Percentiles rank a stretch among this genome's conserved stretches.
These are phyloP conservation scores for Psilopsiagon aurifrons DNA, from an alignment of 2,113 vertebrate species.

Conservation along the genomic window DNA sequence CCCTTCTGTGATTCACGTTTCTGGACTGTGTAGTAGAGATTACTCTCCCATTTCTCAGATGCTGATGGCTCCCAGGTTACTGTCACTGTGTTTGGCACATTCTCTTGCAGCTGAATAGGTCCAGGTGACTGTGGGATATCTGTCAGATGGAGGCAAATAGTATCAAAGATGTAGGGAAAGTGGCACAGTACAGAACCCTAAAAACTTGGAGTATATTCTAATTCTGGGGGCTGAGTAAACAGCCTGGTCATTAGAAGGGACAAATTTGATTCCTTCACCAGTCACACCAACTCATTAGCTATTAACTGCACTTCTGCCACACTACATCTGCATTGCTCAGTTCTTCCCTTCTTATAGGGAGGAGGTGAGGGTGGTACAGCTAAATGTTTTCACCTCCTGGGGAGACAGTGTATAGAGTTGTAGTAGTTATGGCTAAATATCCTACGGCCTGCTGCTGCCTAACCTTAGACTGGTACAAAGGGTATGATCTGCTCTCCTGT, in stretches of 20 bases:
- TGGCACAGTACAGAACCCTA: neutral
- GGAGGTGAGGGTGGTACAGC: neutral
- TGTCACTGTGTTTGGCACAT: constrained; percentile 87
- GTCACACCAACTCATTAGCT: neutral
- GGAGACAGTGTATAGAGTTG: neutral
- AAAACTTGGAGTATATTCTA: neutral
- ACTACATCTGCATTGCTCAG: neutral
- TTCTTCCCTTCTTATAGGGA: neutral
- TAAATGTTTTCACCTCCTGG: neutral
- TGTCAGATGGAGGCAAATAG: constrained; percentile 46
- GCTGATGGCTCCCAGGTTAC: constrained; percentile 85
- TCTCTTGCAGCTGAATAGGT: constrained; percentile 81
- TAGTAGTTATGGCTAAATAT: neutral
- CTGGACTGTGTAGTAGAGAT: constrained; percentile 84
- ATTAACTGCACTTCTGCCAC: neutral
- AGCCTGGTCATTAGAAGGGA: neutral
- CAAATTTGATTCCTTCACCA: neutral
- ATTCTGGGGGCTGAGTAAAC: neutral
- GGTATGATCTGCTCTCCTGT: neutral
- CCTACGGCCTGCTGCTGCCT: neutral
- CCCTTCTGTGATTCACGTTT: constrained; percentile 81
- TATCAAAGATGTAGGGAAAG: neutral
- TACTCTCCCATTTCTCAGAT: constrained; percentile 81
- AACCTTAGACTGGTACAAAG: neutral
- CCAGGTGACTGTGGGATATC: constrained; percentile 86